These are phyloP conservation scores for Lutraria rhynchaena DNA, from an alignment of 1,140 invertebrate species.

Conservation along the genomic window DNA sequence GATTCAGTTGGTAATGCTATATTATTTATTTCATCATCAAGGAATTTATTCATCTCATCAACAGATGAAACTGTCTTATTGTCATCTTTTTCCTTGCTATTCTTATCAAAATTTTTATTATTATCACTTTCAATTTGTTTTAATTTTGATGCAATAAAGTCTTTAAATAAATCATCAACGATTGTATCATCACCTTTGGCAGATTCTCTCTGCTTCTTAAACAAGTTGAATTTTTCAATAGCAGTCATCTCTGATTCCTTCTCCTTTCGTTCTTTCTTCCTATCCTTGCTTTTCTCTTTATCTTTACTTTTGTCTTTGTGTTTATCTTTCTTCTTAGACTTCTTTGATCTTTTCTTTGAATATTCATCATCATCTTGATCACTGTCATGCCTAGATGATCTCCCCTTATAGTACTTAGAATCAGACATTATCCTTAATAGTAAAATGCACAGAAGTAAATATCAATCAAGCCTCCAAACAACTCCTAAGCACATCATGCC, in stretches of 20 bases:
- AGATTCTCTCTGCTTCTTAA: slow-evolving; percentile 52
- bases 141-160: slow-evolving; percentile 54
- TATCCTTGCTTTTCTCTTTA: slow-evolving; percentile 34
- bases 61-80: slow-evolving; percentile 78
- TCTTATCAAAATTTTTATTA: slow-evolving; percentile 14
- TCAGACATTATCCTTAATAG: too few species aligned
- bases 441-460: too few species aligned
- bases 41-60: slow-evolving; percentile 80
- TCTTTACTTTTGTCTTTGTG: slow-evolving; percentile 48
- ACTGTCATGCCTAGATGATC: slow-evolving; percentile 16
- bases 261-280: slow-evolving; percentile 4
- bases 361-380: slow-evolving; percentile 36
- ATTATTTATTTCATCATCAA: slow-evolving; percentile 80
- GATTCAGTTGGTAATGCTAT: slow-evolving; percentile 25
- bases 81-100: neutral
- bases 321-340: slow-evolving; percentile 46
- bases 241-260: slow-evolving; percentile 30
- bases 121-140: slow-evolving; percentile 52
- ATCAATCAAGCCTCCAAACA: too few species aligned
- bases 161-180: slow-evolving; percentile 59
- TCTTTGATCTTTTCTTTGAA: slow-evolving; percentile 49
- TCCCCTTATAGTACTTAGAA: neutral
- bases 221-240: slow-evolving; percentile 56
- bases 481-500: too few species aligned
- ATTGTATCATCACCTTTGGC: slow-evolving; percentile 42